Evolutionary conservation across 2,113 vertebrate genomes (phyloP).

Genomic region (Vulpes ferrilata): DNA sequence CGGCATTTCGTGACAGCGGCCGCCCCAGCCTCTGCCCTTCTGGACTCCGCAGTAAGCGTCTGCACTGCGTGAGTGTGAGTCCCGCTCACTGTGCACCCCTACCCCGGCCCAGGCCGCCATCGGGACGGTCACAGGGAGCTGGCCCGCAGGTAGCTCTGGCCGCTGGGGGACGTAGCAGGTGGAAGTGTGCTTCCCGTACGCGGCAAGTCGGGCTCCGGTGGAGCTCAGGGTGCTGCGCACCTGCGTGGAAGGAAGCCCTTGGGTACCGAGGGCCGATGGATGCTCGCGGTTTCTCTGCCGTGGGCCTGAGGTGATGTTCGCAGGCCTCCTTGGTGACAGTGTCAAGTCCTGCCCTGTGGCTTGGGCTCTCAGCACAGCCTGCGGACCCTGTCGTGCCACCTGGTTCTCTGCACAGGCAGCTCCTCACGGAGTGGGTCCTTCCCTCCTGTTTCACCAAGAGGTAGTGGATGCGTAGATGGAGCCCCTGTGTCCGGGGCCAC

Average conservation of each 20-base stretch:
- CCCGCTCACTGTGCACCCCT: background rate
- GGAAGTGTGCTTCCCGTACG: too few species aligned
- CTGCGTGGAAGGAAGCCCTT: too few species aligned
- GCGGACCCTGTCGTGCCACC: fast-evolving
- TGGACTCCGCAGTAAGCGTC: background rate
- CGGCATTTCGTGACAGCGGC: background rate
- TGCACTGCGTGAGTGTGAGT: background rate
- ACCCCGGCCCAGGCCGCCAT: background rate
- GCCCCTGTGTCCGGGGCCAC: background rate
- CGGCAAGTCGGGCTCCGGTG: fast-evolving
- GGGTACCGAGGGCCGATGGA: background rate
- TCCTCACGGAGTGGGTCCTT: background rate
- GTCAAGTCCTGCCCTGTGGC: too few species aligned
- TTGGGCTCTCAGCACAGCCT: background rate
- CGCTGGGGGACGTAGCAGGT: fast-evolving
- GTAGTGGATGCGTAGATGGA: fast-evolving
- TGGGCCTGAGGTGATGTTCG: fast-evolving
- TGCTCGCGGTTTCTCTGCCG: background rate
- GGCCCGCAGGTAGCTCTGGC: background rate
- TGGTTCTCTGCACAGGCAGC: background rate
- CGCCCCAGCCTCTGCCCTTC: background rate
- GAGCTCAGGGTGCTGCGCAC: fast-evolving
- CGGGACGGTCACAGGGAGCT: background rate
- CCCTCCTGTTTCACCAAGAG: background rate
- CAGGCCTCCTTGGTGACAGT: background rate